Evolutionary conservation across 2,113 vertebrate genomes (phyloP), one percentile per base, ranked within the genome.

Genomic region (Macquaria ambigua): DNA sequence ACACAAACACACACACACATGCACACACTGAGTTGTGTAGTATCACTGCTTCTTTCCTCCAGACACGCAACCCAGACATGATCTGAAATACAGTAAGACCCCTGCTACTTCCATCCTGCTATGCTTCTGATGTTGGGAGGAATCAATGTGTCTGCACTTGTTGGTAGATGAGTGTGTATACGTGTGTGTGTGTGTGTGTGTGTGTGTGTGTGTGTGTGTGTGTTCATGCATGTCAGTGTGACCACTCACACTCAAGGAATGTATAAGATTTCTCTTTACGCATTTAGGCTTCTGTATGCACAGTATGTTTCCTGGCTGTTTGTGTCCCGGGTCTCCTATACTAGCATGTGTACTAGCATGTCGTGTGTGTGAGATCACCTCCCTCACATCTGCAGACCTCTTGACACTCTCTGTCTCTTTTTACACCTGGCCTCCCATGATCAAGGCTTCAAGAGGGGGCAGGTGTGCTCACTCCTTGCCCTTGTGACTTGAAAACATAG

Each of bases 11-110:
- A 59, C 41, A 77, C 46, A 66, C 62, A 77, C 52, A 71, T 6
- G 50, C 37, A 69, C 55, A 77, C 66, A 82, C n/a, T 20, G 1
- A 58, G 23, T 28, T 52, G 67, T 82, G 75, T 50, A 62, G 81
- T 85, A 81, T 85, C 77, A 74, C 5, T 37, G 61, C 73, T 43
- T 50, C 53, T 90, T 83, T 87, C 53, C 67, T 62, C 75, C 74
- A 93, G 90, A 93, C 89, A 91, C 14, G 28, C 74, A 87, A 85
- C 81, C 80, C 67, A 91, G 91, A 90, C 91, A 61, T 81, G 82
- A 88, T 79, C 37, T 91, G 90, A 91, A 92, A 92, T 21, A 81
- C 77, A 64, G 86, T 88, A 90, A 88, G 91, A 82, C 70, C 46
- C 81, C 80, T 18, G 39, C 61, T 21, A 43, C 85, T 76, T 79